These are phyloP conservation scores for Coenonympha glycerion DNA, from an alignment of 2,888 invertebrate genomes.

Conservation along the genomic window DNA sequence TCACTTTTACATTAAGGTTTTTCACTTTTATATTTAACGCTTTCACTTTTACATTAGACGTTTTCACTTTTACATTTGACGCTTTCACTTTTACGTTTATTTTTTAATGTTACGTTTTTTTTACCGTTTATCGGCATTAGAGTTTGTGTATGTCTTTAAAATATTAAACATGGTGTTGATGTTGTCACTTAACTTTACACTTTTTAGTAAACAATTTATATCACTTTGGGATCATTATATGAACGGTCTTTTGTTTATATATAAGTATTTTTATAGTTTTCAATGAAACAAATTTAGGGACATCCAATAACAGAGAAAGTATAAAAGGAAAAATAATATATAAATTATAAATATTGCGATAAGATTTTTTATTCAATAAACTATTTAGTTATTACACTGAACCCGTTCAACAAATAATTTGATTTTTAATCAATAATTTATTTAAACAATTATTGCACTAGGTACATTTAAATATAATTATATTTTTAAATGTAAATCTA, in stretches of 20 bases:
- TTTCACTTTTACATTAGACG: too few relatives aligned
- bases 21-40: too few relatives aligned
- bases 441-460: constrained; percentile 48
- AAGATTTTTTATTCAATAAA: neutral
- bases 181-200: too few relatives aligned
- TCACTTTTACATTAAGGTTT: constrained; percentile 1
- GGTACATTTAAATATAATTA: constrained; percentile 34
- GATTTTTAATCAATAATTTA: constrained; percentile 12
- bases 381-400: constrained; percentile 7
- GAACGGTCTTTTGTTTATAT: neutral
- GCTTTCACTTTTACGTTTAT: too few relatives aligned
- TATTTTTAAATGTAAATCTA: constrained; percentile 34
- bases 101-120: too few relatives aligned
- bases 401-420: constrained; percentile 7
- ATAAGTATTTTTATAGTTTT: neutral
- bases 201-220: too few relatives aligned
- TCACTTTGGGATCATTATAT: too few relatives aligned
- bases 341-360: neutral
- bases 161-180: too few relatives aligned
- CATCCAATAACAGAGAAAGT: too few relatives aligned
- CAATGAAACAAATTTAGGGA: neutral
- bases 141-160: too few relatives aligned
- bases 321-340: neutral
- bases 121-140: too few relatives aligned
- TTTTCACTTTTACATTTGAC: too few relatives aligned